phyloP scores from a whole-genome alignment of 1,140 invertebrate species.

The Lucilia sericata region DNA sequence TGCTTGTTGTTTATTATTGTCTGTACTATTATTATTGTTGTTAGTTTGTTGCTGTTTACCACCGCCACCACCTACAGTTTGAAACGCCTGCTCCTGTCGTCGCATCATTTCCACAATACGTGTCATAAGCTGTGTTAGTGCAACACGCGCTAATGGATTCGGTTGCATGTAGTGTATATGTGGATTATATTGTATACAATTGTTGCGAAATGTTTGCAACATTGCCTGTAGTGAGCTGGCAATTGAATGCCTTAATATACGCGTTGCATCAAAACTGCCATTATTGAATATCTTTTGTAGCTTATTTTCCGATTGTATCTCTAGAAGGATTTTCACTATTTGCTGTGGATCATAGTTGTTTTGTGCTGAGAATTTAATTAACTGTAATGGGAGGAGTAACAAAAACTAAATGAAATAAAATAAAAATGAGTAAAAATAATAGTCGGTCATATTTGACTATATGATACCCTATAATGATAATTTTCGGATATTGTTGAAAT shows the following conservation, averaged over 20 bases:
- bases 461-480: too few relatives aligned
- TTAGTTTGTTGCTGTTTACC: not conserved
- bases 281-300: conserved; percentile 57
- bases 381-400: conserved; percentile 50
- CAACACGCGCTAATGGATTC: conserved; percentile 61
- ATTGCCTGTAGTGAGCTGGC: conserved; percentile 57
- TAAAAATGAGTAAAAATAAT: not conserved
- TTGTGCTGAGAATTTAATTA: conserved; percentile 66
- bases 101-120: conserved; percentile 48
- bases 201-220: conserved; percentile 59
- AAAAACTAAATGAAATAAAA: not conserved
- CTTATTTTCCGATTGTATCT: conserved; percentile 65
- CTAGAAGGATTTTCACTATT: conserved; percentile 58
- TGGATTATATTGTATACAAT: conserved; percentile 66
- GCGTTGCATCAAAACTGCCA: conserved; percentile 55
- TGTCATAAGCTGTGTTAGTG: conserved; percentile 56
- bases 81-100: not conserved
- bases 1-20: conserved; percentile 37
- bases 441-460: too few relatives aligned
- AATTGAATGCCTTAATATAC: conserved; percentile 57
- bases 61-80: not conserved
- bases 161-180: conserved; percentile 67
- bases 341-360: conserved; percentile 59
- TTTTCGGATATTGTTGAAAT: too few relatives aligned
- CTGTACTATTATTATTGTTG: conserved; percentile 18